Evolutionary conservation across 2,113 vertebrate species (phyloP).

Genomic region (Ctenomys sociabilis): DNA sequence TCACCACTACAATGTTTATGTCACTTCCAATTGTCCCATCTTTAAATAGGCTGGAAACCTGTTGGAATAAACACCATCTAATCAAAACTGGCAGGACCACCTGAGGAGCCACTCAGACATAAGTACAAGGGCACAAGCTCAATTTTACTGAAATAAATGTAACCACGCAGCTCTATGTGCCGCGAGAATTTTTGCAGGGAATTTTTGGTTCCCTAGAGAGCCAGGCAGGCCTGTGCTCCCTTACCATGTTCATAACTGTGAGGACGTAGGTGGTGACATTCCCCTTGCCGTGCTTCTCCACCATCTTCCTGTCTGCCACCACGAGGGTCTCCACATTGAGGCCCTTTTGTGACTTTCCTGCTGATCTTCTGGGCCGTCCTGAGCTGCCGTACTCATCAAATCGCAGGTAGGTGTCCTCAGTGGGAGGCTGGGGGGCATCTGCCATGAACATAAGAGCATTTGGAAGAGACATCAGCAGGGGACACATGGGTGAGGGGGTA

Average conservation of each 20-base stretch:
- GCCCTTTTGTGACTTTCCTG: conserved; percentile 90
- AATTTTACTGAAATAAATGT: neutral
- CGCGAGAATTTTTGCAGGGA: neutral
- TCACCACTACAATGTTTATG: conserved; percentile 97
- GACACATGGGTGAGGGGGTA: neutral
- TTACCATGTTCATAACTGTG: conserved; percentile 99
- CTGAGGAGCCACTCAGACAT: neutral
- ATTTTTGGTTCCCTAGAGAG: neutral
- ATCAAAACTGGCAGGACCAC: neutral
- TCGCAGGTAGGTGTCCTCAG: conserved; percentile 87
- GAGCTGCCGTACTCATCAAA: conserved; percentile 90
- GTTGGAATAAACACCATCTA: conserved; percentile 46
- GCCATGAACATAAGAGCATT: conserved; percentile 78
- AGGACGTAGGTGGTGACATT: conserved; percentile 97
- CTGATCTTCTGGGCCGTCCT: conserved; percentile 91
- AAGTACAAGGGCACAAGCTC: neutral
- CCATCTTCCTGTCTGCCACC: conserved; percentile 97
- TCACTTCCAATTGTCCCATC: conserved; percentile 98
- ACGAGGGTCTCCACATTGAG: conserved; percentile 98
- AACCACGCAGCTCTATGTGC: neutral
- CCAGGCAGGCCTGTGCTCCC: neutral
- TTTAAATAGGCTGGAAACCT: conserved; percentile 99
- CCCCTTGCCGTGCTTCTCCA: conserved; percentile 96
- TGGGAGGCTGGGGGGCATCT: conserved; percentile 93
- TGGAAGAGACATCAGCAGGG: conserved; percentile 78